phyloP scores from a whole-genome alignment of 1,140 invertebrate genomes.

The Bursaphelenchus mucronatus region DNA sequence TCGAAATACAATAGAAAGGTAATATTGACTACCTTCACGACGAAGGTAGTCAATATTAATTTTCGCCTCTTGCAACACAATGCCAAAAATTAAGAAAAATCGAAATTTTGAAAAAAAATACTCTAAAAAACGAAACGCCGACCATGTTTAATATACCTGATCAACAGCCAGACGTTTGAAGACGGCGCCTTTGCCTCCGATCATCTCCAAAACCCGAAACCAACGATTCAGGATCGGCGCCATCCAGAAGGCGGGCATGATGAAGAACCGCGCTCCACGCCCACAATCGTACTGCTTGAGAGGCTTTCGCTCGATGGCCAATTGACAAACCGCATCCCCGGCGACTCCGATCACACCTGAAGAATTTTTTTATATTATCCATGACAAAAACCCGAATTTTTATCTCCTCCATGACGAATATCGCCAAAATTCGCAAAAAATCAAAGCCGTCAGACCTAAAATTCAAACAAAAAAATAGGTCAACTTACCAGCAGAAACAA shows the following conservation, averaged over 20 bases:
- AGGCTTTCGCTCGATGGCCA: not conserved
- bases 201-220: slow-evolving; percentile 7
- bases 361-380: slow-evolving; percentile 1
- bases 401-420: too few species aligned
- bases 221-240: slow-evolving; percentile 12
- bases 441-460: too few species aligned
- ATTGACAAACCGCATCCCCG: slow-evolving; percentile 8
- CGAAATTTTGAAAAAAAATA: too few species aligned
- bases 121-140: too few species aligned
- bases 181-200: not conserved
- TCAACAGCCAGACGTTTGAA: slow-evolving; percentile 16
- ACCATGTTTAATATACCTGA: not conserved
- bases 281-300: slow-evolving; percentile 3
- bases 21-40: too few species aligned
- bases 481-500: too few species aligned
- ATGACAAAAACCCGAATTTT: not conserved
- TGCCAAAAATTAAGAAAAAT: too few species aligned
- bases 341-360: slow-evolving; percentile 5
- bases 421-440: too few species aligned
- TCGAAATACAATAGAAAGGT: too few species aligned
- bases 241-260: slow-evolving; percentile 17
- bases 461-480: too few species aligned
- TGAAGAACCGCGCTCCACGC: slow-evolving; percentile 14
- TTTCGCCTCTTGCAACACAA: too few species aligned
- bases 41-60: too few species aligned